Evolutionary conservation across 2,888 invertebrate genomes (phyloP).

Genomic region (Andrena praecox): DNA sequence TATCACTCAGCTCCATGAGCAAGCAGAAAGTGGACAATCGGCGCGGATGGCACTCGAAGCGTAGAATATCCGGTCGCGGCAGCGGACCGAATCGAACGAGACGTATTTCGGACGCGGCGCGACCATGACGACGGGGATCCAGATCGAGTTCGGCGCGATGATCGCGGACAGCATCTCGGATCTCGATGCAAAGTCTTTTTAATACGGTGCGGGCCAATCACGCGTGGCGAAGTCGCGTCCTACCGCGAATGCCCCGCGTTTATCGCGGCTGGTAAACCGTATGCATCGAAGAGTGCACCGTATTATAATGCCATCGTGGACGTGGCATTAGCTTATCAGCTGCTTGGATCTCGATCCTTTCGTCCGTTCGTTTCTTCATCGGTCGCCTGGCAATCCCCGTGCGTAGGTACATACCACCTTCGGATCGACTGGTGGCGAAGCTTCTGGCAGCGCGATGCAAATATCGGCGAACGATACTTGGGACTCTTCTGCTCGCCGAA

Average conservation of each 20-base stretch:
- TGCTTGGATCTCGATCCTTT: conserved; percentile 71
- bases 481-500: conserved; percentile 21
- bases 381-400: conserved; percentile 63
- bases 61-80: background rate
- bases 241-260: conserved; percentile 54
- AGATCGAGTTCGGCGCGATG: conserved; percentile 60
- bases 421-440: conserved; percentile 50
- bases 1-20: conserved; percentile 11
- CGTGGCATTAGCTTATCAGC: conserved; percentile 78
- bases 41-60: background rate
- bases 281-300: conserved; percentile 61
- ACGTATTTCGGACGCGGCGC: background rate
- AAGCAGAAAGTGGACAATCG: conserved; percentile 25
- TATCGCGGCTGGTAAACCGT: conserved; percentile 64
- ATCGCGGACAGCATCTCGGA: conserved; percentile 61
- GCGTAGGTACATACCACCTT: conserved; percentile 67
- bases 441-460: conserved; percentile 63
- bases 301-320: conserved; percentile 76
- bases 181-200: conserved; percentile 69
- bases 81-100: conserved; percentile 20
- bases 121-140: conserved; percentile 49
- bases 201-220: conserved; percentile 63
- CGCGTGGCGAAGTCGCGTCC: conserved; percentile 51
- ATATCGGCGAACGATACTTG: conserved; percentile 56
- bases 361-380: conserved; percentile 74